Evolutionary conservation across 1,140 invertebrate species (phyloP).

Genomic region (Penaeus indicus): DNA sequence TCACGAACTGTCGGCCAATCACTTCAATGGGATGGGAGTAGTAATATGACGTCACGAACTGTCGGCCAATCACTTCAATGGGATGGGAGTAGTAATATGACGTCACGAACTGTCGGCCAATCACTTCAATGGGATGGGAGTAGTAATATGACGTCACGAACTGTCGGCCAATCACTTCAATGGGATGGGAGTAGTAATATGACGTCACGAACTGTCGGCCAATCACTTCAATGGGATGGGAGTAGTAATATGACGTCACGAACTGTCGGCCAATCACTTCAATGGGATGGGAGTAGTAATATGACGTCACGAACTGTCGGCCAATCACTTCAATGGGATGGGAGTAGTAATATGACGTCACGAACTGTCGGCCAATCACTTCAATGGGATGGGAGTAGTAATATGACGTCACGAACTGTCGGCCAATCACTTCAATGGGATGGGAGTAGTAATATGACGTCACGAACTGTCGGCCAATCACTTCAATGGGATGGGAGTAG

Average conservation of each 20-base stretch:
- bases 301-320: neutral
- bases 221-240: conserved; percentile 58
- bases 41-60: conserved; percentile 56
- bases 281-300: no score
- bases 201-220: neutral
- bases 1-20: conserved; percentile 27
- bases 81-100: no score
- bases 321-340: conserved; percentile 60
- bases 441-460: conserved; percentile 58
- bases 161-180: conserved; percentile 17
- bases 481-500: no score
- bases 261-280: conserved; percentile 21
- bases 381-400: no score
- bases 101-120: conserved; percentile 6
- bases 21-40: conserved; percentile 55
- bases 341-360: conserved; percentile 60
- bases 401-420: no score
- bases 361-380: conserved; percentile 19
- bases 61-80: conserved; percentile 5
- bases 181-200: no score
- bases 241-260: conserved; percentile 59
- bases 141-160: conserved; percentile 58
- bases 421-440: conserved; percentile 59
- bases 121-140: conserved; percentile 56
- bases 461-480: conserved; percentile 42